Evolutionary conservation across 2,113 vertebrate species (phyloP), one percentile per base, ranked within the genome.

Genomic region (Rana temporaria): DNA sequence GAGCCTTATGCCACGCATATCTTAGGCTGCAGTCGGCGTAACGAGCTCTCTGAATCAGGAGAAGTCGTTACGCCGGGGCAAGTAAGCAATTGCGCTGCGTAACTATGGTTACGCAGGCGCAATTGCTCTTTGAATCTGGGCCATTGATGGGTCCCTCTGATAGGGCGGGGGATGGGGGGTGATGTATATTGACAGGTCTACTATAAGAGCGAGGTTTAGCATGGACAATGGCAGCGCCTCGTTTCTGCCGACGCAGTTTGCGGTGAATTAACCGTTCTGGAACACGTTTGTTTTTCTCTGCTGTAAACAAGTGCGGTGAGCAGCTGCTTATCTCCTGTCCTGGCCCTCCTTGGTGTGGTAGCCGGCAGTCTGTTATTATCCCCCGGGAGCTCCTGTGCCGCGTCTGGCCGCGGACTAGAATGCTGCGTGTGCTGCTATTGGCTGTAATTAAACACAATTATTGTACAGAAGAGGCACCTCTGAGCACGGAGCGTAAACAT

Each of bases 381-480:
- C 26, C 66, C 26, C 24, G 32, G 38, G 60, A 20, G 18, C 69
- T 19, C 20, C 53, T 67, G 56, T 20, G 3, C 15, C 38, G 15
- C 20, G 67, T 81, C 79, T 81, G 52, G 79, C 68, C 67, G 14
- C 59, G 38, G 38, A 48, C n/a, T 30, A 71, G 66, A 80, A 55
- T 80, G 55, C 73, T 80, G 78, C 57, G 55, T 70, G 55, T 26
- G 67, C 67, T 22, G 67, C 67, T 52, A 5, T 72, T 64, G 68
- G 68, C 24, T 81, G 42, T 81, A 81, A 81, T 72, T 81, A 81
- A 18, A 81, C 24, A 26, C 62, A 81, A 72, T 81, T 62, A 81
- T 48, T 52, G 30, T 59, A 48, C 38, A 16, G 55, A 17, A 18
- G 15, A 16, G 17, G 32, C 67, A 80, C 67, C 78, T 80, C 67